phyloP scores from a whole-genome alignment of 2,888 invertebrate species.

The Hydrotaea cyrtoneurina region DNA sequence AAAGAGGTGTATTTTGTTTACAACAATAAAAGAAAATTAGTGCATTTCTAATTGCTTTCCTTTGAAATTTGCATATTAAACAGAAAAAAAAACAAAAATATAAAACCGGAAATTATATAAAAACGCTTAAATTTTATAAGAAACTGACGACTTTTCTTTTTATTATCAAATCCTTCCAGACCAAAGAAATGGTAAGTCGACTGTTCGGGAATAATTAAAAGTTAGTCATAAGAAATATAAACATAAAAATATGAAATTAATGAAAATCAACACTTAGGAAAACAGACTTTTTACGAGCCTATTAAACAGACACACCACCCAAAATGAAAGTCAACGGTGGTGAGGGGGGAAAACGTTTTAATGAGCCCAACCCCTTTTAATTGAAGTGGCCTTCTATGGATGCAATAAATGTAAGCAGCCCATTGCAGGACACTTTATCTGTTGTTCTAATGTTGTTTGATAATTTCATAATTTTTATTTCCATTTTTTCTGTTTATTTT shows the following conservation, averaged over 20 bases:
- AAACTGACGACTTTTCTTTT: conserved; percentile 41
- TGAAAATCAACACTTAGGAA: conserved; percentile 51
- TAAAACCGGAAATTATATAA: conserved; percentile 45
- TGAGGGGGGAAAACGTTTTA: background rate
- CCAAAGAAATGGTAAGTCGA: conserved; percentile 10
- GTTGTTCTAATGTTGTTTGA: conserved; percentile 11
- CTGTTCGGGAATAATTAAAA: conserved; percentile 37
- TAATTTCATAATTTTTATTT: conserved; percentile 60
- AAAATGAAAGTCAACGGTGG: too few species aligned
- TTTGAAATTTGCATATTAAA: conserved; percentile 57
- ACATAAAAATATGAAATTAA: conserved; percentile 49
- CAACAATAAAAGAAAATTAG: conserved; percentile 40
- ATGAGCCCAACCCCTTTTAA: conserved; percentile 57
- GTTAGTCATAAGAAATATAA: conserved; percentile 44
- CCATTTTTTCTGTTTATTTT: background rate
- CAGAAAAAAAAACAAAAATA: conserved; percentile 23
- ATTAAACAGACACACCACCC: conserved; percentile 57
- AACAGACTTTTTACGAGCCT: conserved; percentile 47
- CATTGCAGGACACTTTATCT: conserved; percentile 12
- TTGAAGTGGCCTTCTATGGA: conserved; percentile 35
- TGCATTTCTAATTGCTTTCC: conserved; percentile 59
- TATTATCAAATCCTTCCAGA: conserved; percentile 51
- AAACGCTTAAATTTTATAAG: conserved; percentile 44
- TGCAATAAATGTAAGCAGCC: conserved; percentile 47
- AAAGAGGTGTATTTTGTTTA: conserved; percentile 50